Evolutionary conservation across 2,797 vertebrate species (phyloP).

Genomic region (Sylvilagus floridanus): DNA sequence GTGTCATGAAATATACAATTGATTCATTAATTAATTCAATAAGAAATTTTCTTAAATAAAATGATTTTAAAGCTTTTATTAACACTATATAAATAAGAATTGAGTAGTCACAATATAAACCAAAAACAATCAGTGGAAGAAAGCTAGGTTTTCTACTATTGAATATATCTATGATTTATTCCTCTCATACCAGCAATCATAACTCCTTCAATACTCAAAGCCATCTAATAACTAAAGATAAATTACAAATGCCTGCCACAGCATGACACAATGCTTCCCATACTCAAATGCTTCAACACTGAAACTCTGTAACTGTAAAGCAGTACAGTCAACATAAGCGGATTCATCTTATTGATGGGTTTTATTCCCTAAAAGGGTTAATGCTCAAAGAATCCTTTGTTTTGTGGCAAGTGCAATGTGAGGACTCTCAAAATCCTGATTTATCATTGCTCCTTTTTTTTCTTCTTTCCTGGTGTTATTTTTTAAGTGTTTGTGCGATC

Average conservation of each 20-base stretch:
- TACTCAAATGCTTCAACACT: constrained; percentile 38
- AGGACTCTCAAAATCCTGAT: constrained; percentile 73
- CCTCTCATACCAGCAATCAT: constrained; percentile 29
- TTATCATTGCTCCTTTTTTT: constrained; percentile 67
- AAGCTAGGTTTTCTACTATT: constrained; percentile 9
- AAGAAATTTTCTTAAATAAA: constrained; percentile 17
- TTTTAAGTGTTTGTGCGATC: constrained; percentile 68
- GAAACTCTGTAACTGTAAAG: not conserved
- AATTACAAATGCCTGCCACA: constrained; percentile 60
- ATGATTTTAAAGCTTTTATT: constrained; percentile 34
- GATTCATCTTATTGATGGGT: constrained; percentile 59
- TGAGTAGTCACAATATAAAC: constrained; percentile 45
- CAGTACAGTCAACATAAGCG: constrained; percentile 27
- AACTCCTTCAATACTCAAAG: constrained; percentile 42
- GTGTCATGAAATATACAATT: constrained; percentile 5
- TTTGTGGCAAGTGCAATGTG: constrained; percentile 72
- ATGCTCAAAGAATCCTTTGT: constrained; percentile 74
- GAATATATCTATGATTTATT: constrained; percentile 47
- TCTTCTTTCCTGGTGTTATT: constrained; percentile 65
- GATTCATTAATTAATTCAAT: not conserved
- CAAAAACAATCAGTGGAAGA: not conserved
- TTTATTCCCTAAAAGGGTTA: constrained; percentile 73
- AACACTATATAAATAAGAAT: not conserved
- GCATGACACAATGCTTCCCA: constrained; percentile 30
- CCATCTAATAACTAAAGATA: constrained; percentile 52